Percentiles rank a stretch among this genome's conserved stretches.
phyloP scores from a whole-genome alignment of 2,888 invertebrate genomes.

The Phengaris arion region DNA sequence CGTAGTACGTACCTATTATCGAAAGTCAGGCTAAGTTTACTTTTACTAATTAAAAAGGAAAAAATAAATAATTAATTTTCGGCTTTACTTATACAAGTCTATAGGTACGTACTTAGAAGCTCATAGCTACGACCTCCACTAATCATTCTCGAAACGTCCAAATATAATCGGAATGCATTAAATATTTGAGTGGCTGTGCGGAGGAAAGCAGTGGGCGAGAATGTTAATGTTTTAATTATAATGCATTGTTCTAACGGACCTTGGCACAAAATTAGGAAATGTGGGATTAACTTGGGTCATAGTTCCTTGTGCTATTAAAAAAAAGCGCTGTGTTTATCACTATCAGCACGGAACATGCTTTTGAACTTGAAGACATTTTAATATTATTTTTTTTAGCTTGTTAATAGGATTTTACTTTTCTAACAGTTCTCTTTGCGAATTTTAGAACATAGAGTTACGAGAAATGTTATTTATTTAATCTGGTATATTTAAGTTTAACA shows the following conservation, averaged over 20 bases:
- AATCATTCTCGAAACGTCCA: background rate
- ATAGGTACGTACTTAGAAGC: background rate
- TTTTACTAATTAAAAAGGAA: no score
- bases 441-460: no score
- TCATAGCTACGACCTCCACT: background rate
- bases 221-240: slow-evolving; percentile 48
- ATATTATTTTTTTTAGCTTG: background rate
- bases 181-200: background rate
- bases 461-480: no score
- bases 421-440: no score
- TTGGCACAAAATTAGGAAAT: slow-evolving; percentile 53
- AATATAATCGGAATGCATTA: slow-evolving; percentile 1
- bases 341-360: background rate
- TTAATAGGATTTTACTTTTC: background rate
- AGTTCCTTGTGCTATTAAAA: slow-evolving; percentile 12
- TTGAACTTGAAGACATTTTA: background rate
- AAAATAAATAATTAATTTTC: no score
- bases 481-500: no score
- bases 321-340: background rate
- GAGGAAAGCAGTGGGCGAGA: background rate
- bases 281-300: slow-evolving; percentile 9
- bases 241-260: slow-evolving; percentile 52
- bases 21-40: no score
- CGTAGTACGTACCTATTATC: no score
- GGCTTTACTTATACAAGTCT: no score